Percentiles rank a stretch among this genome's conserved stretches.
These are phyloP conservation scores for Cheirogaleus major DNA, from an alignment of 2,797 vertebrate genomes.

Conservation along the genomic window DNA sequence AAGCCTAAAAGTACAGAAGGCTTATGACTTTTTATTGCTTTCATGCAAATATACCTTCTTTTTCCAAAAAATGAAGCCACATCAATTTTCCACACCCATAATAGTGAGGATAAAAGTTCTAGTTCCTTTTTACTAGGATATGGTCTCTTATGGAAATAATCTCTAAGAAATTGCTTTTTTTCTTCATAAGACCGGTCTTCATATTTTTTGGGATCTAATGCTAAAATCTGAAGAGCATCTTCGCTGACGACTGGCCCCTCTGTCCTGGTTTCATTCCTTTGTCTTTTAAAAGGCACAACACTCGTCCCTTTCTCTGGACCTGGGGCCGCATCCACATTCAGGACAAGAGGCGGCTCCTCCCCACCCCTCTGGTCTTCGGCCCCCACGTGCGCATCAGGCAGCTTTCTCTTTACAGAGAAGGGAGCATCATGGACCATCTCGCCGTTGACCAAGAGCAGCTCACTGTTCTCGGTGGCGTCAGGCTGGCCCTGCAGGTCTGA, in stretches of 20 bases:
- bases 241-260: conserved; percentile 73
- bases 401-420: conserved; percentile 83
- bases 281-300: conserved; percentile 87
- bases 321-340: not conserved
- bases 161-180: conserved; percentile 92
- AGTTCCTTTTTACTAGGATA: conserved; percentile 93
- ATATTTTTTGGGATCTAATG: conserved; percentile 87
- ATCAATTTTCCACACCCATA: conserved; percentile 91
- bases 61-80: conserved; percentile 91
- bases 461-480: conserved; percentile 74
- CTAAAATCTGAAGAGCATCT: conserved; percentile 86
- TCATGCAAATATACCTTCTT: conserved; percentile 92
- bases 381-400: conserved; percentile 65
- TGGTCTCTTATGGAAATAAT: conserved; percentile 94
- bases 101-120: conserved; percentile 89
- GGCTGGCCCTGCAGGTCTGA: conserved; percentile 79
- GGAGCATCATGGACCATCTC: conserved; percentile 75
- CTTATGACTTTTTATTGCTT: conserved; percentile 89
- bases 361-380: conserved; percentile 77
- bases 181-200: conserved; percentile 88
- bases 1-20: conserved; percentile 93
- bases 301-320: conserved; percentile 84
- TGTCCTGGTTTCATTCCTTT: conserved; percentile 84
- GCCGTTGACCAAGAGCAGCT: conserved; percentile 77
- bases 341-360: conserved; percentile 63